phyloP scores from a whole-genome alignment of 92 coral and sea anemone genomes.

The Siderastrea radians region DNA sequence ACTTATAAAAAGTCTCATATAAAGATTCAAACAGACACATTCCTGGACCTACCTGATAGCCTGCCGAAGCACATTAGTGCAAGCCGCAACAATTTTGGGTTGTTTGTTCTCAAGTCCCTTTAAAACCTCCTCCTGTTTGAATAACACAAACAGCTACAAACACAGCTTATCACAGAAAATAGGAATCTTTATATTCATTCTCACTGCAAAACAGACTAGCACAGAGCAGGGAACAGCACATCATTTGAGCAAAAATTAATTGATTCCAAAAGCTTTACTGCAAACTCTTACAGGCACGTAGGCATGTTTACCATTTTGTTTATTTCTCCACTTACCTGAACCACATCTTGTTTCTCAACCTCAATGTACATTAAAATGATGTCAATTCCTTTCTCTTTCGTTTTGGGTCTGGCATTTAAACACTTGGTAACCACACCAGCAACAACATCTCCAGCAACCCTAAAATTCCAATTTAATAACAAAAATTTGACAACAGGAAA shows the following conservation, averaged over 20 bases:
- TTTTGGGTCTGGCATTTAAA: slow-evolving; percentile 97
- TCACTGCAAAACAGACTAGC: too few relatives aligned
- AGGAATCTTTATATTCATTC: too few relatives aligned
- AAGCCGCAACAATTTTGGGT: slow-evolving; percentile 96
- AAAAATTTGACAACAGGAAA: neutral
- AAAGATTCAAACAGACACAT: neutral
- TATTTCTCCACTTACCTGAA: slow-evolving; percentile 69
- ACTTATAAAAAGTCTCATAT: too few relatives aligned
- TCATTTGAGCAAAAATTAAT: too few relatives aligned
- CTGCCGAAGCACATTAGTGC: slow-evolving; percentile 74
- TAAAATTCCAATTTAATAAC: slow-evolving; percentile 4
- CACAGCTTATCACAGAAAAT: neutral
- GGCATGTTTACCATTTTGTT: neutral
- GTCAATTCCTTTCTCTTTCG: slow-evolving; percentile 94
- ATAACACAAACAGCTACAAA: neutral
- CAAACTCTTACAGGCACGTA: too few relatives aligned
- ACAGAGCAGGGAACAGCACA: too few relatives aligned
- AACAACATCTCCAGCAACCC: slow-evolving; percentile 94
- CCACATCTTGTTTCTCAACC: slow-evolving; percentile 94
- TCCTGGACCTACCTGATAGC: slow-evolving; percentile 77
- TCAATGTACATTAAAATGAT: slow-evolving; percentile 95
- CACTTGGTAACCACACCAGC: slow-evolving; percentile 92
- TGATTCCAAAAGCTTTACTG: too few relatives aligned
- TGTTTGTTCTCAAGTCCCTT: slow-evolving; percentile 97
- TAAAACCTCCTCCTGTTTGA: slow-evolving; percentile 86